Base-by-base conservation (phyloP, 2,888 invertebrate genomes). In the Melanargia galathea region DNA sequence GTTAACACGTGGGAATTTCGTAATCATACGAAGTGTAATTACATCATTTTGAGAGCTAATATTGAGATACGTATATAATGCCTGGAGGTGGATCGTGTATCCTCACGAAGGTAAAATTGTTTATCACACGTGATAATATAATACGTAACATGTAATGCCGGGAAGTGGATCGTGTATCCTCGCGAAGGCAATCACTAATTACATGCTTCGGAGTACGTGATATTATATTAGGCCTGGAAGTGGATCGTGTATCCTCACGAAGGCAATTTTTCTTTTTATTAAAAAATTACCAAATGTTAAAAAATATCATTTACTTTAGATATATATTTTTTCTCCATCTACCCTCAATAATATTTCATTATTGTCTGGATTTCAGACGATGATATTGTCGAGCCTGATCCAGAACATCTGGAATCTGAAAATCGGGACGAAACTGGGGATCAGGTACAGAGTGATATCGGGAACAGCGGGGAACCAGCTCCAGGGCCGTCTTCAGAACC, bases 181-280 rank as follows among this genome's bases (percentile, higher is more conserved):
- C 35, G 13, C 35, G 35, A 35, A 35, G 35, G 35, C 35, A 35
- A 35, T 35, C 13, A 10, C 35, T n/a, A n/a, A 13, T 38, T 38
- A 38, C 38, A 38, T n/a, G n/a, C 38, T 4, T 38, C n/a, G 38
- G 13, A 13, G 38, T n/a, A 38, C 6, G 38, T 2, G n/a, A n/a
- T n/a, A 38, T 10, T 35, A 38, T 38, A n/a, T n/a, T 38, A 4
- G 13, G n/a, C 38, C 38, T 38, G n/a, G 38, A 38, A n/a, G 38
- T 38, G 38, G 38, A 38, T 38, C 38, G 38, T 38, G 38, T 38
- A 38, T 38, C 38, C 38, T 38, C 38, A n/a, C 38, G 38, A 38
- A n/a, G 38, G 38, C n/a, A 35, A 35, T n/a, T n/a, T n/a, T n/a
- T n/a, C n/a, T n/a, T 35, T 0, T 35, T 35, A 35, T 35, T 10